A percentile compares a stretch with the other conserved stretches of the same genome.
phyloP scores from a whole-genome alignment of 53 echinoderm and acorn worm genomes.

The Hippasteria phrygiana region DNA sequence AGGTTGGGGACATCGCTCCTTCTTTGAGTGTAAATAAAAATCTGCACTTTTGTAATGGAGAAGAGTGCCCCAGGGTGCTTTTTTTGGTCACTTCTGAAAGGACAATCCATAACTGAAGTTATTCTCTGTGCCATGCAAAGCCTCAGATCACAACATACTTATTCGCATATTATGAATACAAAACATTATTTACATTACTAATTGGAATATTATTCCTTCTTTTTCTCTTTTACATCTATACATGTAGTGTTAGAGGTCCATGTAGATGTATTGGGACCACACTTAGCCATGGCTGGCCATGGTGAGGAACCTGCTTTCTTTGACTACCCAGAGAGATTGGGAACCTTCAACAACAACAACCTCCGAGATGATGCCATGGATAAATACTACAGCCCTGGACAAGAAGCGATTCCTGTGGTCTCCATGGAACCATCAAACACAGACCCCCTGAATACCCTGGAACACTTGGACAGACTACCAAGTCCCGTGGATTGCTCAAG shows the following conservation, averaged over 20 bases:
- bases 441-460: constrained; percentile 34
- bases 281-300: constrained; percentile 26
- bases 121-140: no score
- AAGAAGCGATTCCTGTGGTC: background rate
- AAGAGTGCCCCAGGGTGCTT: no score
- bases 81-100: no score
- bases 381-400: background rate
- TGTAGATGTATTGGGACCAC: background rate
- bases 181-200: no score
- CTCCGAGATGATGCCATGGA: background rate
- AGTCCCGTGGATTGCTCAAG: background rate
- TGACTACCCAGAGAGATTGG: constrained; percentile 9
- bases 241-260: background rate
- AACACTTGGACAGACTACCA: background rate
- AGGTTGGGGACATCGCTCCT: no score
- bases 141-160: no score
- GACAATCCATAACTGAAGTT: no score
- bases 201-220: no score
- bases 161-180: no score
- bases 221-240: background rate
- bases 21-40: no score
- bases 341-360: constrained; percentile 8
- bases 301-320: background rate
- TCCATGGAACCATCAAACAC: background rate
- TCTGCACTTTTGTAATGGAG: no score